Evolutionary conservation across 1,140 invertebrate genomes (phyloP), one percentile per base, ranked within the genome.

Genomic region (Bombyx mori): DNA sequence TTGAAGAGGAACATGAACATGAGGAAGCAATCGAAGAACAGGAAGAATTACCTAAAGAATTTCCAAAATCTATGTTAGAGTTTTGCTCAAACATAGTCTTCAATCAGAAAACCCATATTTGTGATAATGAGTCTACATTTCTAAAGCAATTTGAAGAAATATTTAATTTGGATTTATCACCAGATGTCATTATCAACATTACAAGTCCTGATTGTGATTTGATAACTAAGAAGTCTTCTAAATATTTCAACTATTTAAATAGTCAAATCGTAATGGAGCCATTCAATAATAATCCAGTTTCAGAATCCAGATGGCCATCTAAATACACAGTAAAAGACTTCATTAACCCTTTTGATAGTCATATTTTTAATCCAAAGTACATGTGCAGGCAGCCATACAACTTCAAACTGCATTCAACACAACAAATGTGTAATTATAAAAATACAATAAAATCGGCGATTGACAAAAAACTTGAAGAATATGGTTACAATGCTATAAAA

Each of bases 121-220:
- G 56, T 42, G 70, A 75, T 10, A 74, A 75, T 54, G 69, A 73
- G 64, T 50, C 58, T 42, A 54, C 71, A 48, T 56, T 80, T 8
- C 49, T 83, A 7, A 12, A 72, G 10, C 84, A 87, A 65, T 61
- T 79, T 54, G 43, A 78, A 44, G 61, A 75, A 54, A 52, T 87
- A 54, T 75, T 84, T 7, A 64, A 68, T 44, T 82, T 86, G 65
- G 56, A 65, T 10, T 56, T 79, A 10, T 83, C 86, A 52, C 89
- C 90, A 7, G 73, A 88, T 60, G 69, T 91, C 35, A 79, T 91
- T 48, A 83, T 92, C 45, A 88, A 90, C 58, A 68, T 90, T 1
- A 79, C 82, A 3, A 90, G 90, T 58, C 82, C 88, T 22, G 86
- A 90, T 61, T 63, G 55, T n/a, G 91, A 92, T 61, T 68, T 89